Percentiles rank a stretch among this genome's conserved stretches.
phyloP scores from a whole-genome alignment of 2,113 vertebrate genomes.

The Strix uralensis region DNA sequence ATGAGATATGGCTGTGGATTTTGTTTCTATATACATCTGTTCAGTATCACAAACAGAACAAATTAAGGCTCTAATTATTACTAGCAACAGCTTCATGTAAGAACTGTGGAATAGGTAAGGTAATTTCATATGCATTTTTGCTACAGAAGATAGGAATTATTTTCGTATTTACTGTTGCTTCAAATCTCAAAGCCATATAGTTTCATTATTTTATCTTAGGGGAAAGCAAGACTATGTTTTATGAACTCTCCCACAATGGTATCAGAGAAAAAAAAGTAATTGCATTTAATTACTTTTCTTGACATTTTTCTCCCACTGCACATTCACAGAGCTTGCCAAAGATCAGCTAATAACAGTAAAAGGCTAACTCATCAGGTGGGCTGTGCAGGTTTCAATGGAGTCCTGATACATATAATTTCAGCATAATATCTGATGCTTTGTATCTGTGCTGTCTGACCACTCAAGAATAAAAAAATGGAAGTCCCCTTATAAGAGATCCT shows the following conservation, averaged over 20 bases:
- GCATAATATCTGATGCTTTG: too few species aligned
- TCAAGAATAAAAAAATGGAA: background rate
- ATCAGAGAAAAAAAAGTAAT: background rate
- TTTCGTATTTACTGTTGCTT: background rate
- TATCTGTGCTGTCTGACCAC: background rate
- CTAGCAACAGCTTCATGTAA: background rate
- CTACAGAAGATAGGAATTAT: background rate
- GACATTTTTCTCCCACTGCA: background rate
- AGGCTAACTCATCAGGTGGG: background rate
- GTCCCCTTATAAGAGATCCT: background rate
- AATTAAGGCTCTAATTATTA: background rate
- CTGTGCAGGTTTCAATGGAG: background rate
- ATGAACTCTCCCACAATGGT: background rate
- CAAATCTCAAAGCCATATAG: background rate
- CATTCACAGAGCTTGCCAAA: background rate
- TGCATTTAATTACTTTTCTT: background rate
- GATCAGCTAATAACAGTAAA: background rate
- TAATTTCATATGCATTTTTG: background rate
- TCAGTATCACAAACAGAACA: background rate
- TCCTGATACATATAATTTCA: too few species aligned
- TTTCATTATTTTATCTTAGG: background rate
- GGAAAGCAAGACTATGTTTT: background rate
- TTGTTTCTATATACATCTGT: background rate
- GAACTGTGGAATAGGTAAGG: background rate
- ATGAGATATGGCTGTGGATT: background rate